phyloP scores from a whole-genome alignment of 2,797 vertebrate species.

The Rhinogobio ventralis region DNA sequence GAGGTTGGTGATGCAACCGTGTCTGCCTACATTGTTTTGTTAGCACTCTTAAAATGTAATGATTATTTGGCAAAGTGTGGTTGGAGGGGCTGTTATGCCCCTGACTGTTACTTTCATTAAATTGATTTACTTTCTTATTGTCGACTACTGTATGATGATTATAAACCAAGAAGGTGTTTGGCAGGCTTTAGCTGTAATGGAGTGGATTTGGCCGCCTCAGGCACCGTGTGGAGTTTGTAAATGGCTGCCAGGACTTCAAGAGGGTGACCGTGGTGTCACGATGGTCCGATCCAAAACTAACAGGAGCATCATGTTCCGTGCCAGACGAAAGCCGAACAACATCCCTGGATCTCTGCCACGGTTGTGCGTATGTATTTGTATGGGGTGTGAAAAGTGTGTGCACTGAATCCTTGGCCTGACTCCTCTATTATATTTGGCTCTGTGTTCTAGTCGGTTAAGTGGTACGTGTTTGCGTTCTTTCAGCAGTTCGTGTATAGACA shows the following conservation, averaged over 20 bases:
- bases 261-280: constrained; percentile 60
- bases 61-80: background rate
- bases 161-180: constrained; percentile 11
- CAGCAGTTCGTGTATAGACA: background rate
- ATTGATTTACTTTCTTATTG: constrained; percentile 42
- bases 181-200: constrained; percentile 66
- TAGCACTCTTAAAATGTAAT: background rate
- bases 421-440: constrained; percentile 11
- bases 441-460: background rate
- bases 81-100: background rate
- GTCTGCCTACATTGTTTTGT: background rate
- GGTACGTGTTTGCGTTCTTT: background rate
- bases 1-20: background rate
- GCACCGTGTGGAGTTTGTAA: constrained; percentile 68
- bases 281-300: constrained; percentile 30
- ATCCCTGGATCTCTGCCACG: background rate
- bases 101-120: constrained; percentile 16
- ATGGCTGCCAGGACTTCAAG: constrained; percentile 72
- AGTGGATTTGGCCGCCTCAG: constrained; percentile 75
- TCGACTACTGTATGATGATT: background rate
- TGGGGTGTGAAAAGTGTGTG: background rate
- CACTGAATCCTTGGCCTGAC: background rate
- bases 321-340: constrained; percentile 43
- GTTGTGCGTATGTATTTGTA: constrained; percentile 27
- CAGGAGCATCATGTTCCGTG: constrained; percentile 27